Percentiles rank a stretch among this genome's conserved stretches.
phyloP scores from a whole-genome alignment of 2,113 vertebrate genomes.

The Lycocorax pyrrhopterus region DNA sequence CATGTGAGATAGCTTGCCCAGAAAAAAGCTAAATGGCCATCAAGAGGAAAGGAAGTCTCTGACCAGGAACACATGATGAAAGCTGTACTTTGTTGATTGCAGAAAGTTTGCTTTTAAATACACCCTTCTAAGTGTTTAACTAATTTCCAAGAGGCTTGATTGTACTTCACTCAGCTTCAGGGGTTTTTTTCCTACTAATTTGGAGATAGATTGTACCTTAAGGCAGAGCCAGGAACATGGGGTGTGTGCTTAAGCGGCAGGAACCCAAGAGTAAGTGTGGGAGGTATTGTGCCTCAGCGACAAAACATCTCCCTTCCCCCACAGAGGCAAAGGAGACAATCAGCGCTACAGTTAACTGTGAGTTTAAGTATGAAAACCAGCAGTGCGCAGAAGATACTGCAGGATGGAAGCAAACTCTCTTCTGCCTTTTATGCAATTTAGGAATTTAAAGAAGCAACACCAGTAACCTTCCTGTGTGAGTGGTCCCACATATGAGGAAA shows the following conservation, averaged over 20 bases:
- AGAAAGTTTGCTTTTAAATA: constrained; percentile 58
- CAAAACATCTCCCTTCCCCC: constrained; percentile 34
- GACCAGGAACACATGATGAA: constrained; percentile 44
- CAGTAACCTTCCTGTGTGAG: background rate
- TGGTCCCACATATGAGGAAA: background rate
- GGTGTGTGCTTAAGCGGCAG: constrained; percentile 12
- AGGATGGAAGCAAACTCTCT: background rate
- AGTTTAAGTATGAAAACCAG: constrained; percentile 17
- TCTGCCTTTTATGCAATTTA: background rate
- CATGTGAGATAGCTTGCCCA: background rate
- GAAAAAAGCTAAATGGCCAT: constrained; percentile 29
- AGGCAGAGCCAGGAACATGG: constrained; percentile 23
- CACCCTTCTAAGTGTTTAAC: constrained; percentile 35
- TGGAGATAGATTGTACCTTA: constrained; percentile 44
- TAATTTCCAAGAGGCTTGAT: constrained; percentile 53
- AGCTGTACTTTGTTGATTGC: constrained; percentile 34
- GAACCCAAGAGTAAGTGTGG: background rate
- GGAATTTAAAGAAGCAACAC: constrained; percentile 32
- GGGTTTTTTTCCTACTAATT: background rate
- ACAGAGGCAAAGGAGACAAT: constrained; percentile 14
- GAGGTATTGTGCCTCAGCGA: background rate
- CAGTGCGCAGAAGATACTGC: background rate
- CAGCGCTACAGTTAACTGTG: background rate
- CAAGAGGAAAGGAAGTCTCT: constrained; percentile 38
- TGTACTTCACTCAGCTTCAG: background rate